phyloP scores from a whole-genome alignment of 2,113 vertebrate species.

The Myotis davidii region DNA sequence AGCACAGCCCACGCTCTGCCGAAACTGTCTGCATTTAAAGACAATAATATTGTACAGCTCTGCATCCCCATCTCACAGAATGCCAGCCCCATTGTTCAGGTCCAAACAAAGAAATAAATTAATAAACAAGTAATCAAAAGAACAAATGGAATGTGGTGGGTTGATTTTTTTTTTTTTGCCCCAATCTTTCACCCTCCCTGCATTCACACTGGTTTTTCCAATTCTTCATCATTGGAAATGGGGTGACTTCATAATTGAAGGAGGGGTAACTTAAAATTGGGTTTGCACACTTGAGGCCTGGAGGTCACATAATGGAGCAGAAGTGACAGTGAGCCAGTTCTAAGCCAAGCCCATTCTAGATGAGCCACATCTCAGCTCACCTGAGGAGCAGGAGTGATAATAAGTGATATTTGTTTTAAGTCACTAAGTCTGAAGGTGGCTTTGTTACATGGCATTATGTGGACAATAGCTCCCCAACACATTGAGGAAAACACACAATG shows the following conservation, averaged over 20 bases:
- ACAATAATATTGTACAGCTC: background rate
- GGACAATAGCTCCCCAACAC: background rate
- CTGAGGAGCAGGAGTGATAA: background rate
- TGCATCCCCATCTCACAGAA: background rate
- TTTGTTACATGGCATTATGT: slow-evolving; percentile 21
- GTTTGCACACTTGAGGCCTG: background rate
- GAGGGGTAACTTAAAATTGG: background rate
- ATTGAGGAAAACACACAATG: background rate
- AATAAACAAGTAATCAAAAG: background rate
- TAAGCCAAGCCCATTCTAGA: background rate
- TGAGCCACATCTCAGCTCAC: background rate
- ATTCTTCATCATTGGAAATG: background rate
- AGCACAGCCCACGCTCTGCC: background rate
- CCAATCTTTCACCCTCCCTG: background rate
- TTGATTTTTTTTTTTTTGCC: background rate
- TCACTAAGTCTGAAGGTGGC: background rate
- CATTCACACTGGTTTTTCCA: background rate
- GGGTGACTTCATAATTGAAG: background rate
- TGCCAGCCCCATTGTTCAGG: background rate
- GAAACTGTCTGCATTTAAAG: background rate
- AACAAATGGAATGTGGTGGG: background rate
- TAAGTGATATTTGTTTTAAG: background rate
- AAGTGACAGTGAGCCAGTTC: background rate
- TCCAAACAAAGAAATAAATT: background rate
- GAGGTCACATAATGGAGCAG: background rate